Conservation (phyloP, 2,113 vertebrate genomes). For the Vanacampus margaritifer region DNA sequence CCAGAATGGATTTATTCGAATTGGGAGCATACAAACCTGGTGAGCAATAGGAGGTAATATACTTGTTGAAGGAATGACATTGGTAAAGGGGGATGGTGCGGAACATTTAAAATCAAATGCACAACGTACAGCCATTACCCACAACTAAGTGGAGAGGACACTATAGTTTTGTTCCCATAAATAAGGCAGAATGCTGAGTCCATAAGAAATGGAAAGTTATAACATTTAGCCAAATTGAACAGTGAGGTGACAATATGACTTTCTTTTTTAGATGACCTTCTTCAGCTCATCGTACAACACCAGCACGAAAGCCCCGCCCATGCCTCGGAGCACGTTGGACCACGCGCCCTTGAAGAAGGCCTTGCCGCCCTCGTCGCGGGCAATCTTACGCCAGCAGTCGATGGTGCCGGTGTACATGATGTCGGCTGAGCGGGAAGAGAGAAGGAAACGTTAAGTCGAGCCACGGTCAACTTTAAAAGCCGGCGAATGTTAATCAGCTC, state of each 20-base stretch:
- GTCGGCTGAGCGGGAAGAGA: slow-evolving; percentile 73
- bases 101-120: slow-evolving; percentile 65
- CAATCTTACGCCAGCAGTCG: slow-evolving; percentile 95
- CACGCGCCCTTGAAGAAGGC: slow-evolving; percentile 95
- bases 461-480: too few relatives aligned
- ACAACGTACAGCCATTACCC: slow-evolving; percentile 61
- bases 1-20: slow-evolving; percentile 72
- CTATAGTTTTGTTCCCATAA: slow-evolving; percentile 73
- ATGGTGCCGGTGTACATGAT: slow-evolving; percentile 92
- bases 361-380: slow-evolving; percentile 83
- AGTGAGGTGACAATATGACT: slow-evolving; percentile 58
- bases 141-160: slow-evolving; percentile 72
- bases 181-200: slow-evolving; percentile 82
- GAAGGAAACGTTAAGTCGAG: not conserved
- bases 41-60: slow-evolving; percentile 63
- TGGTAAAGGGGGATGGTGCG: slow-evolving; percentile 47
- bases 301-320: slow-evolving; percentile 92
- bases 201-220: slow-evolving; percentile 76
- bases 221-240: slow-evolving; percentile 79
- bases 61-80: slow-evolving; percentile 65
- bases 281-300: slow-evolving; percentile 95
- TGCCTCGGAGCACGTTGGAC: slow-evolving; percentile 93
- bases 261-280: slow-evolving; percentile 78
- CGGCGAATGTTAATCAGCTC: slow-evolving; percentile 22
- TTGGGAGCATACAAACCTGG: slow-evolving; percentile 68